phyloP scores from a whole-genome alignment of 2,113 vertebrate species.

The Caranx melampygus region DNA sequence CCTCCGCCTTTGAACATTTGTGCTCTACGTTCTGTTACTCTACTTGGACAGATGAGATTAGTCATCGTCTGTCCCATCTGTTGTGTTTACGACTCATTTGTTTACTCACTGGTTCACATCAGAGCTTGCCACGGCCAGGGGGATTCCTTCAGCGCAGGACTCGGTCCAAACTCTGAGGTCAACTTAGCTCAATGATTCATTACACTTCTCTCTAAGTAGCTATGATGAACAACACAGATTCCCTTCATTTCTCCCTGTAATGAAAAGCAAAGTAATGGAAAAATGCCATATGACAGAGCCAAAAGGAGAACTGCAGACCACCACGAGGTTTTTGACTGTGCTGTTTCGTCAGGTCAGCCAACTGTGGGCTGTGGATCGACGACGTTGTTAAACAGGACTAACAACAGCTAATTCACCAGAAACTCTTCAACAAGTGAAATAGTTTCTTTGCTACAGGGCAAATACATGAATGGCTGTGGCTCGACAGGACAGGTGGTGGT shows the following conservation, averaged over 20 bases:
- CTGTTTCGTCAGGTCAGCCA: neutral
- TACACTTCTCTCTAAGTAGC: constrained; percentile 49
- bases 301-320: neutral
- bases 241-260: constrained; percentile 11
- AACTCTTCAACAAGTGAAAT: neutral
- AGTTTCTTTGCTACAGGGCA: neutral
- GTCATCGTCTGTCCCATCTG: constrained; percentile 72
- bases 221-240: constrained; percentile 39
- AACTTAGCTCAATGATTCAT: constrained; percentile 57
- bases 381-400: neutral
- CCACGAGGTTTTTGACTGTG: neutral
- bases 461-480: neutral
- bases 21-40: constrained; percentile 34
- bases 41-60: constrained; percentile 56
- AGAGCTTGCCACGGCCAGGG: constrained; percentile 38
- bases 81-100: constrained; percentile 74
- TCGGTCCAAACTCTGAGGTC: constrained; percentile 50
- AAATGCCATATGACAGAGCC: neutral
- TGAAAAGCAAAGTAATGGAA: constrained; percentile 6
- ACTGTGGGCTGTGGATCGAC: neutral
- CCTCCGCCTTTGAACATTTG: constrained; percentile 42
- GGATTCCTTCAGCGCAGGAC: constrained; percentile 44
- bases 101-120: constrained; percentile 73
- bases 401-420: neutral
- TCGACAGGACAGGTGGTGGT: constrained; percentile 29